phyloP scores from a whole-genome alignment of 2,113 vertebrate species.

The Cyanoliseus patagonus region DNA sequence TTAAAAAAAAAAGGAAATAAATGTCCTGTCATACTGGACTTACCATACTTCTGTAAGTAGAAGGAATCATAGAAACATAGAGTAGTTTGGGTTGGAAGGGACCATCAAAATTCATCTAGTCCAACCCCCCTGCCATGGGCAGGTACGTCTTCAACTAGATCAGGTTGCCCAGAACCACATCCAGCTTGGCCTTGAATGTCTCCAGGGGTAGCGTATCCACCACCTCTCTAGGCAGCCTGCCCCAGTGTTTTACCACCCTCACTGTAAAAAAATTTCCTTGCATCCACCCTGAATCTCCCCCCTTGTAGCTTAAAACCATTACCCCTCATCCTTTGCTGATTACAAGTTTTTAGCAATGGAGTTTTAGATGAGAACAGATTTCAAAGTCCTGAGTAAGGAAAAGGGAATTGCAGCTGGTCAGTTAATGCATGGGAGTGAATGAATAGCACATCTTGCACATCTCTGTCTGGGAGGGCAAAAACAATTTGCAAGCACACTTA shows the following conservation, averaged over 20 bases:
- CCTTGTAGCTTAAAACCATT: background rate
- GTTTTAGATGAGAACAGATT: slow-evolving; percentile 1
- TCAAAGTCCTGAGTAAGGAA: slow-evolving; percentile 21
- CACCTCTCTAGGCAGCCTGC: background rate
- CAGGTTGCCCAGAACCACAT: background rate
- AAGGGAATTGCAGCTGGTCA: slow-evolving; percentile 23
- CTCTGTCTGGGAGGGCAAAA: background rate
- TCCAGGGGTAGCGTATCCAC: background rate
- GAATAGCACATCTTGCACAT: slow-evolving; percentile 23
- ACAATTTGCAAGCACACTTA: background rate
- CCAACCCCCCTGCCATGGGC: background rate
- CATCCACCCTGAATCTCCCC: background rate
- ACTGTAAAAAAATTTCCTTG: background rate
- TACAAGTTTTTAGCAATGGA: background rate
- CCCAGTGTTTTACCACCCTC: background rate
- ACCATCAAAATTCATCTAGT: background rate
- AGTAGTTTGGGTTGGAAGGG: background rate
- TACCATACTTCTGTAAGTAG: background rate
- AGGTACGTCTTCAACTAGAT: background rate
- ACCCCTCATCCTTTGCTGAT: background rate
- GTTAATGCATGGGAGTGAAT: slow-evolving; percentile 27
- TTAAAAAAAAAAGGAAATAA: background rate
- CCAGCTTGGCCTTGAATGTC: background rate
- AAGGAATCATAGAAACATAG: background rate
- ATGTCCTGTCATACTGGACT: background rate